Evolutionary conservation across 2,797 vertebrate genomes (phyloP), one percentile per base, ranked within the genome.

Genomic region (Tapera naevia): DNA sequence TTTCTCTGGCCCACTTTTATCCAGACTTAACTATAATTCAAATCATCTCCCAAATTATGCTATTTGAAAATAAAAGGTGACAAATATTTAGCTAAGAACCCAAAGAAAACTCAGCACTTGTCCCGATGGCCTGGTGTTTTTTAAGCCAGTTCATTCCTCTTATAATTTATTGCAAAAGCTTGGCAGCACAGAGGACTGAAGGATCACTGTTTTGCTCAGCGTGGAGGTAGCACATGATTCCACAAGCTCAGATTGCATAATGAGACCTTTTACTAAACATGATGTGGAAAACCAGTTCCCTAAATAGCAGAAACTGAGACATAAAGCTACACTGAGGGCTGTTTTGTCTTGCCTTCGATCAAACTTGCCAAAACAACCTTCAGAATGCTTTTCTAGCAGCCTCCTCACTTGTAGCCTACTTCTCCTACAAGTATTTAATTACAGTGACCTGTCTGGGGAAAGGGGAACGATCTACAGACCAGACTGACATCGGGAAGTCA

Each of bases 231-330:
- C 95, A 96, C 94, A 89, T 96, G 96, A 97, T 93, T 32, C 89
- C 71, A 69, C 92, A 82, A 88, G 95, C 93, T 94, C 39, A n/a
- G 79, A 17, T 61, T 87, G 85, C 95, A 94, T 95, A 96, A 97
- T 91, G 80, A 93, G 65, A 85, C 89, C 92, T 86, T 96, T 91
- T 94, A 75, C 81, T 76, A 27, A 91, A 86, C 86, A 58, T 2
- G 43, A 94, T 33, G 79, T 71, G 80, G 91, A 76, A 90, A 95
- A 94, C 13, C 80, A 57, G 88, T 32, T 86, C 39, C 17, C 76
- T 76, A 83, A 92, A 72, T 18, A 92, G 80, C 89, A 91, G 57
- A 72, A 87, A 60, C 24, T 2, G 30, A 90, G 85, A 27, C 86
- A 54, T 11, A 19, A 27, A 91, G 37, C 86, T 24, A 7, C 61